Evolutionary conservation across 2,888 invertebrate genomes (phyloP).

Genomic region (Drosophila setosimentum): DNA sequence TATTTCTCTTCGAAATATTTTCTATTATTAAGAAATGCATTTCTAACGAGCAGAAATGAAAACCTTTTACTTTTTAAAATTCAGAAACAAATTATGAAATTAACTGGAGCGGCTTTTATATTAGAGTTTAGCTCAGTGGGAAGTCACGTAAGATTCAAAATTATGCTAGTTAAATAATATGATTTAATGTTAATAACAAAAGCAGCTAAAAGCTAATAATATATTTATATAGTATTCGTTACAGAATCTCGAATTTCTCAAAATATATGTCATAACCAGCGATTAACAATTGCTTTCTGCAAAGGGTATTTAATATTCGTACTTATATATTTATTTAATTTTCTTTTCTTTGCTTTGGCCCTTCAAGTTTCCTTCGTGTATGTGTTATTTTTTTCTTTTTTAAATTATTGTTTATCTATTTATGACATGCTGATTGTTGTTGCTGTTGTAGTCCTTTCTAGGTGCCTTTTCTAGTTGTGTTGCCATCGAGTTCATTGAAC

Average conservation of each 20-base stretch:
- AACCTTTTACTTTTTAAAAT: not conserved
- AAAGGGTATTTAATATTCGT: not conserved
- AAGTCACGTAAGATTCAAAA: too few relatives aligned
- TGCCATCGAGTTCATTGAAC: constrained; percentile 65
- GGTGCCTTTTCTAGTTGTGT: constrained; percentile 12
- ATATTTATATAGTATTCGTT: not conserved
- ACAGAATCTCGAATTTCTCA: not conserved
- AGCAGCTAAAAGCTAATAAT: not conserved
- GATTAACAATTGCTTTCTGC: not conserved
- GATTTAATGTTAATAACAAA: too few relatives aligned
- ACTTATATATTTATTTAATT: constrained; percentile 1
- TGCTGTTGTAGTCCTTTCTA: constrained; percentile 8
- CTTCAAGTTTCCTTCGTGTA: constrained; percentile 7
- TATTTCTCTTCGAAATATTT: not conserved
- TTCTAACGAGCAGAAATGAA: not conserved
- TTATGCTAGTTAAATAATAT: too few relatives aligned
- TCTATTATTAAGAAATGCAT: not conserved
- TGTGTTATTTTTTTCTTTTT: constrained; percentile 1
- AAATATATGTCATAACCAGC: not conserved
- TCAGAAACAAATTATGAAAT: not conserved
- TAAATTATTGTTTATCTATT: constrained; percentile 2
- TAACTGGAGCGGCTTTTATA: too few relatives aligned
- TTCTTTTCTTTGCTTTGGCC: not conserved
- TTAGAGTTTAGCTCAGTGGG: too few relatives aligned
- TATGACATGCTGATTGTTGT: constrained; percentile 13